A percentile compares a stretch with the other conserved stretches of the same genome.
phyloP scores from a whole-genome alignment of 1,140 invertebrate species.

The Bicyclus anynana region DNA sequence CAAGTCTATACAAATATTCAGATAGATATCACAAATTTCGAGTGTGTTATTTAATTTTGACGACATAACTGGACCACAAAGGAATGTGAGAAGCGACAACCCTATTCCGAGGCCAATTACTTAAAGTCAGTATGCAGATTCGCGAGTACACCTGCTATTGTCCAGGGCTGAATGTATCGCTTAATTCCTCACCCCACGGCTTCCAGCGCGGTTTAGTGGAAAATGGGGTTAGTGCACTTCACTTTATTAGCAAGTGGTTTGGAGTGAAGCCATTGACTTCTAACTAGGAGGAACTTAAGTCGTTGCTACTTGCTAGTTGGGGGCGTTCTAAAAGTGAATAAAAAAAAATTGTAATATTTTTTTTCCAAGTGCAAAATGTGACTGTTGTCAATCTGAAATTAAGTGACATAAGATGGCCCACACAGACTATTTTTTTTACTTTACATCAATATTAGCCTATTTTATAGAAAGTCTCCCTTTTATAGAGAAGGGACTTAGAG shows the following conservation, averaged over 20 bases:
- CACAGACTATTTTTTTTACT: no score
- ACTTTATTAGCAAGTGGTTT: slow-evolving; percentile 20
- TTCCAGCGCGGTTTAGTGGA: slow-evolving; percentile 29
- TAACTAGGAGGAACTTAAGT: not conserved
- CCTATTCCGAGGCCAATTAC: slow-evolving; percentile 58
- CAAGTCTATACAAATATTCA: no score
- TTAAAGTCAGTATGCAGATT: slow-evolving; percentile 59
- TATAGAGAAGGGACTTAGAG: no score
- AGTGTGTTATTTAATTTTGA: no score
- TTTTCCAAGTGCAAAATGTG: no score
- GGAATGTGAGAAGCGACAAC: slow-evolving; percentile 21
- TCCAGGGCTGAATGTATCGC: slow-evolving; percentile 43
- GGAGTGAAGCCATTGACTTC: not conserved
- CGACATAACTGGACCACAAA: no score
- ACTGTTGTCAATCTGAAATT: no score
- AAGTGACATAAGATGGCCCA: no score
- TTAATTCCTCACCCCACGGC: slow-evolving; percentile 44
- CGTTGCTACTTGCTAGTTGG: not conserved
- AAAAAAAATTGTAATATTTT: not conserved
- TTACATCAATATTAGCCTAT: no score
- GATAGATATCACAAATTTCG: no score
- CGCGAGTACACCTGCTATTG: slow-evolving; percentile 57
- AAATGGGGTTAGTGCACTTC: slow-evolving; percentile 39
- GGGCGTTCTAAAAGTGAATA: no score
- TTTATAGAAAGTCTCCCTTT: no score